Evolutionary conservation across 2,888 invertebrate genomes (phyloP).

Genomic region (Sthenelais limicola): DNA sequence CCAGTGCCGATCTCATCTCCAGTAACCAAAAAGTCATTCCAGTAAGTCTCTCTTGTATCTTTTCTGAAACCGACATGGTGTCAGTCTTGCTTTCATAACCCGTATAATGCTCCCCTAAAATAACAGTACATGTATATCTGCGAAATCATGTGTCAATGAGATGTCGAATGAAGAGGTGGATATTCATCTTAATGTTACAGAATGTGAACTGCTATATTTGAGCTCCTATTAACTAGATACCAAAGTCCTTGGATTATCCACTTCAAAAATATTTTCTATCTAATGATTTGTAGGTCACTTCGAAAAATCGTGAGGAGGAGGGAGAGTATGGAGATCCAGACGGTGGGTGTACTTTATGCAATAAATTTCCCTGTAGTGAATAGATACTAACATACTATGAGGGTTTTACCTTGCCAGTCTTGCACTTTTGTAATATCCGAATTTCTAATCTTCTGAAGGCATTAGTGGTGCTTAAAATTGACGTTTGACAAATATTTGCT

Average conservation of each 20-base stretch:
- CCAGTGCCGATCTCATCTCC: conserved; percentile 91
- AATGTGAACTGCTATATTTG: too few relatives aligned
- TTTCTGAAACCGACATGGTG: too few relatives aligned
- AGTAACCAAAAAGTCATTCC: conserved; percentile 93
- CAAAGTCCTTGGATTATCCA: not conserved
- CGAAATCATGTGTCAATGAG: too few relatives aligned
- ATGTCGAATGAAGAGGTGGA: too few relatives aligned
- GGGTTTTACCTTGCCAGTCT: too few relatives aligned
- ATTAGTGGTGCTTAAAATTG: not conserved
- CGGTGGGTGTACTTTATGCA: conserved; percentile 78
- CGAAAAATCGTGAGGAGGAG: conserved; percentile 91
- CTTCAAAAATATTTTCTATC: not conserved
- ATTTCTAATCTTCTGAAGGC: not conserved
- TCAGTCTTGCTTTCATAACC: too few relatives aligned
- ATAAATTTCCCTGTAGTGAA: not conserved
- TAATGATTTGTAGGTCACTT: conserved; percentile 78
- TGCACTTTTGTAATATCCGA: not conserved
- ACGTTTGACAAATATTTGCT: not conserved
- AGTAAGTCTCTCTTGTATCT: conserved; percentile 71
- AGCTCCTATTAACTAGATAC: too few relatives aligned
- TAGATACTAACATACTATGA: too few relatives aligned
- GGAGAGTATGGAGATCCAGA: conserved; percentile 93
- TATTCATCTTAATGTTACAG: too few relatives aligned
- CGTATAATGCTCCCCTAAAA: too few relatives aligned
- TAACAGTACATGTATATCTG: too few relatives aligned